Evolutionary conservation across 92 coral and sea anemone species (phyloP).

Genomic region (Zoanthus sansibaricus): DNA sequence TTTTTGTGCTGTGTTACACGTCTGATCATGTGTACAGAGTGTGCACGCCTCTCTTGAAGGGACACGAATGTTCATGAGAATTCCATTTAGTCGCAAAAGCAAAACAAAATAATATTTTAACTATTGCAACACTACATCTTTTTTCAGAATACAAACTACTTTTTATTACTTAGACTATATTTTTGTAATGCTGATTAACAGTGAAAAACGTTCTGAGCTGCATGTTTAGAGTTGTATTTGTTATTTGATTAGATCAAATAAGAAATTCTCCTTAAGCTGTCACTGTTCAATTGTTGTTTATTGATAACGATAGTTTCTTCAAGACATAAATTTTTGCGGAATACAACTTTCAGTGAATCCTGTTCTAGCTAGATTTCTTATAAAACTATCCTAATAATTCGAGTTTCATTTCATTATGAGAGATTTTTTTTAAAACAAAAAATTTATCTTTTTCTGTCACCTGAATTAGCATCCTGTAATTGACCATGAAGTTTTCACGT

Average conservation of each 20-base stretch:
- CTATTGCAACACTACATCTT: not conserved
- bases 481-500: too few relatives aligned
- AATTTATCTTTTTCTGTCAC: too few relatives aligned
- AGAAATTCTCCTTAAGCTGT: not conserved
- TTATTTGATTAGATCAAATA: not conserved
- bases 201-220: too few relatives aligned
- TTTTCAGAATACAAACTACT: not conserved
- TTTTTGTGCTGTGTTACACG: conserved; percentile 17
- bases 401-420: too few relatives aligned
- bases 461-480: too few relatives aligned
- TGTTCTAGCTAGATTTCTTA: too few relatives aligned
- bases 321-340: too few relatives aligned
- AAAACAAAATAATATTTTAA: not conserved
- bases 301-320: not conserved
- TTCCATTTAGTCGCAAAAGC: not conserved
- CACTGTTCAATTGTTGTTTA: not conserved
- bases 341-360: too few relatives aligned
- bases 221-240: not conserved
- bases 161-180: not conserved
- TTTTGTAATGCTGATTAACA: not conserved
- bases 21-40: conserved; percentile 2
- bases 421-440: too few relatives aligned
- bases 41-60: not conserved
- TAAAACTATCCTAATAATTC: too few relatives aligned
- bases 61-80: not conserved